Evolutionary conservation across 2,888 invertebrate species (phyloP), one percentile per base, ranked within the genome.

Genomic region (Cheilosia variabilis): DNA sequence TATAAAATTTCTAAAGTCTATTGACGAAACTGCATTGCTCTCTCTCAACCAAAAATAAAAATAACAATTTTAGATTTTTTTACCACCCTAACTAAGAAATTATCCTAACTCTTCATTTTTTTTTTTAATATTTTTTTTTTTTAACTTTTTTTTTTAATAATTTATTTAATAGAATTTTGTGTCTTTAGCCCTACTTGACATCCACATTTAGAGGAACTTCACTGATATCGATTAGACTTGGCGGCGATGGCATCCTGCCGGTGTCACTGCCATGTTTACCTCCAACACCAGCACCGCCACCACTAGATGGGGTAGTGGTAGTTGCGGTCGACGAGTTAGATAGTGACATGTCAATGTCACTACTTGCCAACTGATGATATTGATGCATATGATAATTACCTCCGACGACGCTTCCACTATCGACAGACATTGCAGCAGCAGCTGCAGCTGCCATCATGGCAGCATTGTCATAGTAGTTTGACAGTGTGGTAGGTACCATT

Each of bases 191-290:
- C 91, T 91, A 92, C 91, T 91, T 91, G 91, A 92, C 92, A 91
- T 92, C 92, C 90, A 92, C 91, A 90, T 91, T 90, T 89, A 91
- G 91, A 91, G 92, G 91, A 91, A 91, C 92, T 90, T 92, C 92
- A 88, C 90, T 91, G 90, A 91, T 91, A 91, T 92, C 92, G 89
- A 92, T 92, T 90, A 92, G 89, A 91, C 91, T 92, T 89, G 91
- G 91, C 89, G 92, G 91, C 89, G 91, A 90, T 89, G 90, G 88
- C 88, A 89, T 87, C 88, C 88, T 82, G 41, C 78, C 87, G 66
- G 53, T 87, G 55, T 83, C 78, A 72, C 66, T 82, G 57, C 68
- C 69, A 17, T 78, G 72, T 73, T 87, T 82, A 58, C 82, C 65
- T 31, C 53, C 58, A 47, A 31, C 37, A 52, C 63, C 53, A 22